Conservation (phyloP, 2,888 invertebrate genomes). For the Melanostoma scalare region DNA sequence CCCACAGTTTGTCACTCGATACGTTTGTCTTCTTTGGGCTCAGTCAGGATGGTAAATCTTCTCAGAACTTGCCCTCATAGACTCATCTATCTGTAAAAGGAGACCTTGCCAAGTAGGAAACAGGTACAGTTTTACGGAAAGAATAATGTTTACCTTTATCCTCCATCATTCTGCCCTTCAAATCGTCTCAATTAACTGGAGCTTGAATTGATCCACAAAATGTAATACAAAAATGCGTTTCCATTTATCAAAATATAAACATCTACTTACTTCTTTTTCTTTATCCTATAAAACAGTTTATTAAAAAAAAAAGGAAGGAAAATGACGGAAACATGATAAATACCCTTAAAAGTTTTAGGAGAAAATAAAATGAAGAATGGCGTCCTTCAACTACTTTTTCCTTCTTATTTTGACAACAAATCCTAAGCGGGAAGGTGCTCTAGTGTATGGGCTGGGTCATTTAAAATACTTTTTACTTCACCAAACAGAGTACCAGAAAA, state of each 20-base stretch:
- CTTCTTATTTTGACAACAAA: slow-evolving; percentile 17
- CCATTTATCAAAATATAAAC: slow-evolving; percentile 28
- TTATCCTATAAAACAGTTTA: neutral
- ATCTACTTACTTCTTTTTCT: neutral
- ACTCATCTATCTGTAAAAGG: too few species aligned
- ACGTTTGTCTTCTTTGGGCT: too few species aligned
- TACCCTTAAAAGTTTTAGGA: slow-evolving; percentile 14
- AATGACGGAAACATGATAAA: neutral
- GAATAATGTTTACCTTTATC: slow-evolving; percentile 38
- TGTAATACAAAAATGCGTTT: slow-evolving; percentile 19
- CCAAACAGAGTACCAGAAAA: neutral
- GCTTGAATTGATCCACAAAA: slow-evolving; percentile 20
- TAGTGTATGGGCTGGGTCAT: slow-evolving; percentile 13
- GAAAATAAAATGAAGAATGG: slow-evolving; percentile 24
- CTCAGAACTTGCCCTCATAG: too few species aligned
- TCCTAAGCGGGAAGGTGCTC: slow-evolving; percentile 7
- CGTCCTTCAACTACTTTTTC: slow-evolving; percentile 2
- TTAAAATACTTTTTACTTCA: slow-evolving; percentile 21
- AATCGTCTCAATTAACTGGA: slow-evolving; percentile 25
- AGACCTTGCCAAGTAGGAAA: too few species aligned
- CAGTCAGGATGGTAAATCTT: too few species aligned
- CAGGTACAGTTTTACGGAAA: too few species aligned
- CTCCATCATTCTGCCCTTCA: neutral
- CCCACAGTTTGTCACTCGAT: too few species aligned
- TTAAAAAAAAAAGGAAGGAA: slow-evolving; percentile 6